These are phyloP conservation scores for Trissoscelio sp. DNA, from an alignment of 2,888 invertebrate species.

Conservation along the genomic window DNA sequence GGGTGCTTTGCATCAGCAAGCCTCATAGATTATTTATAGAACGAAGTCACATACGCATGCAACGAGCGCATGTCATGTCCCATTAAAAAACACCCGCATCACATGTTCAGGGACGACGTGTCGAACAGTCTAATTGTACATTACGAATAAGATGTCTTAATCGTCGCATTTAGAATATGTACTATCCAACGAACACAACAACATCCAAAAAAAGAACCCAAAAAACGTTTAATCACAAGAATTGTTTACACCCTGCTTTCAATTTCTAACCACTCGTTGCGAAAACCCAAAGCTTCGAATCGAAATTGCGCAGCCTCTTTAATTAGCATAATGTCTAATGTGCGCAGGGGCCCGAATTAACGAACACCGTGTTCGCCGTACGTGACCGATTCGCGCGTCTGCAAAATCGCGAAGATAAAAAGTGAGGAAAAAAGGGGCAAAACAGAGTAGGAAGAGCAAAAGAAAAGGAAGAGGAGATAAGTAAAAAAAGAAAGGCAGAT, in stretches of 20 bases:
- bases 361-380: conserved; percentile 50
- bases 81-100: conserved; percentile 72
- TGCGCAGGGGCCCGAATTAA: conserved; percentile 29
- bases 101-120: conserved; percentile 57
- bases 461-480: no score
- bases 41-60: conserved; percentile 53
- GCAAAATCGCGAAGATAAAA: conserved; percentile 54
- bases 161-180: conserved; percentile 28
- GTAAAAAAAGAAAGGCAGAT: no score
- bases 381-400: conserved; percentile 61
- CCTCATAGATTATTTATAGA: conserved; percentile 63
- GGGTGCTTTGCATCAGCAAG: conserved; percentile 71
- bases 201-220: no score
- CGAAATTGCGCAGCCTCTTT: conserved; percentile 31
- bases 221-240: background rate
- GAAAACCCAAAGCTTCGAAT: background rate
- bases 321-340: conserved; percentile 58
- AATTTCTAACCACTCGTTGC: background rate
- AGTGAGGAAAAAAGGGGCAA: conserved; percentile 13
- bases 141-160: conserved; percentile 34
- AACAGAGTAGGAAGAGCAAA: no score
- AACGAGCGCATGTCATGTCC: conserved; percentile 54
- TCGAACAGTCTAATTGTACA: conserved; percentile 67
- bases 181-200: no score
- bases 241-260: background rate